Evolutionary conservation across 2,888 invertebrate genomes (phyloP).

Genomic region (Deilephila porcellus): DNA sequence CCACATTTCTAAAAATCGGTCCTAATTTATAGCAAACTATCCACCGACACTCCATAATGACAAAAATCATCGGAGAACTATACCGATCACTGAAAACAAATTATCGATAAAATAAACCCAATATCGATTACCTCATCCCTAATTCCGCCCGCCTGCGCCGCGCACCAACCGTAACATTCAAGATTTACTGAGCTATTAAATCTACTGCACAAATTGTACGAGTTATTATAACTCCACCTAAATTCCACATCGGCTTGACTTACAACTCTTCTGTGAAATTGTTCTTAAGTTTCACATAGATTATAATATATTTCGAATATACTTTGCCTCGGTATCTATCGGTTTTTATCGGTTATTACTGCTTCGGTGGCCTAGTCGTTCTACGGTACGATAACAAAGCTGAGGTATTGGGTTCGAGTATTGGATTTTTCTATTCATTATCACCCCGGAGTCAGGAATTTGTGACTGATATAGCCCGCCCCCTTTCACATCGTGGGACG

Average conservation of each 20-base stretch:
- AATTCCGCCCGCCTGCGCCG: constrained; percentile 55
- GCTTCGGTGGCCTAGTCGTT: too few species aligned
- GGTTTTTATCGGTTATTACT: too few species aligned
- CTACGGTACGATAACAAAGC: too few species aligned
- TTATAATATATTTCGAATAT: not conserved
- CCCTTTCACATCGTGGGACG: too few species aligned
- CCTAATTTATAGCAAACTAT: too few species aligned
- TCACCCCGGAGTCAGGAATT: too few species aligned
- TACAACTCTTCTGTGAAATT: constrained; percentile 15
- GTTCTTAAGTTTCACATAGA: not conserved
- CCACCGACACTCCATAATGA: too few species aligned
- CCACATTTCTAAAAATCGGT: too few species aligned
- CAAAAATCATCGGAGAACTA: not conserved
- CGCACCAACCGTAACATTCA: constrained; percentile 65
- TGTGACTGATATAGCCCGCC: too few species aligned
- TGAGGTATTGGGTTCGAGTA: too few species aligned
- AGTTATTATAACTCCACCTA: constrained; percentile 43
- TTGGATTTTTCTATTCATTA: too few species aligned
- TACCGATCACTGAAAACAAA: not conserved
- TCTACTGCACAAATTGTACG: constrained; percentile 55
- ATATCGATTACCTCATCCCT: constrained; percentile 48
- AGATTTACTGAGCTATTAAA: constrained; percentile 80
- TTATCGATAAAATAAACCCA: constrained; percentile 38
- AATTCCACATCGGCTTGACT: constrained; percentile 37
- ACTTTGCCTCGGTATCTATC: too few species aligned